Conservation (phyloP, 1,140 invertebrate species). For the Asobara japonica region DNA sequence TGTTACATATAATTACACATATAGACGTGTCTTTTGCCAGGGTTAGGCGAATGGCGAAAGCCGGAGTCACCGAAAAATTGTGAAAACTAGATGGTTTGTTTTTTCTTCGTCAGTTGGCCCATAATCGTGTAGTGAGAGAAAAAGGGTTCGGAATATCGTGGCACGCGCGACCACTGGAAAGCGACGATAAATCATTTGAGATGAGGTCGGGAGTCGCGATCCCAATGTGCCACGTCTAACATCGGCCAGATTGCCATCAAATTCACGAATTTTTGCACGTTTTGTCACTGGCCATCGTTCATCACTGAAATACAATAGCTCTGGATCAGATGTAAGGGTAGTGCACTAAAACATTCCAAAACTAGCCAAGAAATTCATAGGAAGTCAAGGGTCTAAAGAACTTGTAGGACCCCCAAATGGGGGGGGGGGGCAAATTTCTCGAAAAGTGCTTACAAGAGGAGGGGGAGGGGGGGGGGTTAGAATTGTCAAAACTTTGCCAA, state of each 20-base stretch:
- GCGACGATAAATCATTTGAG: slow-evolving; percentile 9
- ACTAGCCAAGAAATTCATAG: no score
- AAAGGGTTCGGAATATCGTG: slow-evolving; percentile 26
- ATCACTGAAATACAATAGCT: background rate
- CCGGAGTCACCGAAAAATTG: background rate
- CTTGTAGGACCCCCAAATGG: no score
- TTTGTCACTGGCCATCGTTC: background rate
- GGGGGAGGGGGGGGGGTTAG: no score
- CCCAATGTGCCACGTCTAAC: slow-evolving; percentile 4
- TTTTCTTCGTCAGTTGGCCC: background rate
- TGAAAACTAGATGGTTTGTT: background rate
- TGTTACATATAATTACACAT: no score
- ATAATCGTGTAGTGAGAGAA: background rate
- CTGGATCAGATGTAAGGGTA: no score
- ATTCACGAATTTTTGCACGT: background rate
- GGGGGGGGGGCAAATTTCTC: no score
- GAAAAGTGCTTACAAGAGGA: no score
- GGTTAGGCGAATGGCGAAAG: no score
- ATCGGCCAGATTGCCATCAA: background rate
- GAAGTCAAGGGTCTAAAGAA: no score
- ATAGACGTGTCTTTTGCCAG: no score
- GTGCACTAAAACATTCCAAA: no score
- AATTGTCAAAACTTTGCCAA: no score
- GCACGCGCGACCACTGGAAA: background rate
- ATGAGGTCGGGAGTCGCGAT: slow-evolving; percentile 14